Base-by-base conservation (phyloP, 2,797 vertebrate species). In the Enteromius trimaculatus region DNA sequence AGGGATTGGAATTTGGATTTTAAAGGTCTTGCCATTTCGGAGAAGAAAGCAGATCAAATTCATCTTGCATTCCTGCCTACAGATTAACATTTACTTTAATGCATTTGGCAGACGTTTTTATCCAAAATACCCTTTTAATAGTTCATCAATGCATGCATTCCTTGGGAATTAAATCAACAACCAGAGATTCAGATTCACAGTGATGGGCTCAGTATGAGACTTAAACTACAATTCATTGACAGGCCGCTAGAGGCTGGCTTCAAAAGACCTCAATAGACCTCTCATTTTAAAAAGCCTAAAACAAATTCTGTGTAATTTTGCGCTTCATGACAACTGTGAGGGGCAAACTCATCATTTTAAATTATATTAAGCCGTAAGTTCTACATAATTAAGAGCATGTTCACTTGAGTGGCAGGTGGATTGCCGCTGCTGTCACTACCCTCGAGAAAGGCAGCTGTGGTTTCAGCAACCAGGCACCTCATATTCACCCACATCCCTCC, bases 41-140 rank as follows among this genome's bases (percentile, higher is more conserved):
- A 62, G 55, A 62, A 62, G 16, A 77, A 44, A 77, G 37, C n/a
- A 44, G 66, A 69, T 68, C 14, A 44, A 55, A 37, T 64, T 49
- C 39, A 49, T 10, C n/a, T 55, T 37, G 13, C 8, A 21, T 17
- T 65, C 47, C 47, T 77, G 16, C 34, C 37, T 19, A 77, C 6
- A 44, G 34, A 77, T 37, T 58, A 76, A 23, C 53, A 60, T 17
- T 26, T 16, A 11, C 13, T 19, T 14, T 14, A 14, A 44, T 19
- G 16, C 23, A 13, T 64, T 64, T 74, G 49, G 29, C 49, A 74
- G 19, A n/a, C 1, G 4, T 19, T 53, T 74, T 34, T 37, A 53
- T 74, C 70, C 26, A 72, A 74, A 17, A 17, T 1, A 16, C n/a
- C 17, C 53, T 55, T 23, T 55, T 55, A 8, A 26, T 26, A 16